Base-by-base conservation (phyloP, 2,797 vertebrate species). In the Todus mexicanus region DNA sequence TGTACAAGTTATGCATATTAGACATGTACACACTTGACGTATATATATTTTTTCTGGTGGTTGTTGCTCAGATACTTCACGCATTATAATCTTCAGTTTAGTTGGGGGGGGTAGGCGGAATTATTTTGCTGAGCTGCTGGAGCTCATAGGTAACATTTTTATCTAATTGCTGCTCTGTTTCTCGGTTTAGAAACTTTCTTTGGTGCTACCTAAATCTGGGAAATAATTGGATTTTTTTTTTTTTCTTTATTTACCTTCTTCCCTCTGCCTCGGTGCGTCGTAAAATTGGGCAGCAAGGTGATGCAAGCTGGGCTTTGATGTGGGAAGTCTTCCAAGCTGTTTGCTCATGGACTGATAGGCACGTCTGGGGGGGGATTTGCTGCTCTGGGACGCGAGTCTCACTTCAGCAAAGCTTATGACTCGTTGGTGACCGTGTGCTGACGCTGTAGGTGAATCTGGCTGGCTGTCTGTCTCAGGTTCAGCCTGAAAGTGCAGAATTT, bases 1-100 rank as follows among this genome's bases (percentile, higher is more conserved):
- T 84, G 79, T 63, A 43, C 82, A 89, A 93, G 33, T 91, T 95
- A 86, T 80, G 93, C 93, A 87, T 91, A 87, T 92, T 89, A 84
- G 91, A 33, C 94, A 43, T 93, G 96, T 93, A 83, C 38, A 42
- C 50, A 65, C 94, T 93, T 96, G 96, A 93, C 66, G n/a, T n/a
- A n/a, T n/a, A n/a, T n/a, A n/a, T n/a, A 35, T 76, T 88, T 69
- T 93, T 74, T 92, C 91, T 86, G 25, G 13, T 80, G 6, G 80
- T 43, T 81, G 74, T 53, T 90, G 48, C 77, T 85, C 68, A 89
- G 65, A 35, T 89, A 11, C 17, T 89, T 80, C 9, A 22, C 80
- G 48, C 26, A 16, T 84, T 89, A 35, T 1, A 88, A 66, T 77
- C 51, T 68, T 66, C 47, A 60, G 47, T 92, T 66, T 89, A n/a